Evolutionary conservation across 2,797 vertebrate species (phyloP), one percentile per base, ranked within the genome.

Genomic region (Tamandua tetradactyla): DNA sequence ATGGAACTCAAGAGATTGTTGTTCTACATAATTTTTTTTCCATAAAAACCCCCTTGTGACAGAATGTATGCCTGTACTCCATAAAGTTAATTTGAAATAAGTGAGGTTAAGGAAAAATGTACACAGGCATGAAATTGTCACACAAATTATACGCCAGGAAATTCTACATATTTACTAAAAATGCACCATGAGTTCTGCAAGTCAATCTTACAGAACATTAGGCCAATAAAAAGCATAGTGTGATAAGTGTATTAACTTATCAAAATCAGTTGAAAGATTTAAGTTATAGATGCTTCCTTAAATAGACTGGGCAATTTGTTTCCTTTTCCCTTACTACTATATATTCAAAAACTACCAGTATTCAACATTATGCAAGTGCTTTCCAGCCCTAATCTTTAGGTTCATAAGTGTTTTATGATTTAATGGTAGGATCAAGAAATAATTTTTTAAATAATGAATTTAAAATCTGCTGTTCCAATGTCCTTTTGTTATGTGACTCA

Each of bases 381-480:
- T 87, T 78, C 18, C 47, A 93, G 64, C 35, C 13, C n/a, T 55
- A 5, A 88, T 83, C 35, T 76, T 92, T 17, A 64, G 18, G 44
- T 81, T 49, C 78, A 57, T 84, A 42, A 68, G 12, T 13, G 3
- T 57, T 85, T 91, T 49, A 57, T 57, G 32, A 93, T 87, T 32
- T 94, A 91, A 86, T 96, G 74, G 3, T 35, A 23, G n/a, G 37
- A 81, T 49, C 40, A 95, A 52, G 72, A 93, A 95, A 96, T 74
- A 92, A 64, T 13, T 83, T 95, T 57, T 57, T 88, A 93, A 95
- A 55, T 71, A 25, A 6, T 76, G 89, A 95, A 96, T 96, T 95
- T 82, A 95, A 84, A 84, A 79, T 61, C 89, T 94, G 85, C 40
- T 32, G 15, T 37, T n/a, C 2, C 0, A 17, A 40, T 89, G 78